These are phyloP conservation scores for Mamestra brassicae DNA, from an alignment of 2,888 invertebrate species.

Conservation along the genomic window DNA sequence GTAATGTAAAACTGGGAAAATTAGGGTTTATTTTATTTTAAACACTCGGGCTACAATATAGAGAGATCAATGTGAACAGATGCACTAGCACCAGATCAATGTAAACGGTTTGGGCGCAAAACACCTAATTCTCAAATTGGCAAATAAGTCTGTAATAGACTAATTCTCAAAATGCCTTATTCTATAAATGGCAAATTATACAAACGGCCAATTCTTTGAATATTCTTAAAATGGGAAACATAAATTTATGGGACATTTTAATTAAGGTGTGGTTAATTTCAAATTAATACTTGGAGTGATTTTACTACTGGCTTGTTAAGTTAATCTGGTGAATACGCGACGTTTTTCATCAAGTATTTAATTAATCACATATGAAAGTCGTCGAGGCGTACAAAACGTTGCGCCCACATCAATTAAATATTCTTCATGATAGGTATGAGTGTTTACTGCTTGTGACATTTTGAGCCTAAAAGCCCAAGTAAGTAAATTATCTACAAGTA, in stretches of 20 bases:
- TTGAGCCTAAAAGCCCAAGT: constrained; percentile 51
- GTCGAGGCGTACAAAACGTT: neutral
- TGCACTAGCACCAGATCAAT: too few relatives aligned
- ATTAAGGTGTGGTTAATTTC: neutral
- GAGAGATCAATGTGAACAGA: too few relatives aligned
- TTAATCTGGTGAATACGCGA: neutral
- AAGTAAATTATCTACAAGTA: constrained; percentile 46
- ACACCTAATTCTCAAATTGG: too few relatives aligned
- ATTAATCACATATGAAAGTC: neutral
- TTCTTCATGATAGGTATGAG: neutral
- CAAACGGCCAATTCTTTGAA: too few relatives aligned
- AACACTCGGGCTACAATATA: too few relatives aligned
- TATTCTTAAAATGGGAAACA: neutral
- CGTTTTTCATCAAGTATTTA: neutral
- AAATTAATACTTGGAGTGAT: neutral
- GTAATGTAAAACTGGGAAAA: too few relatives aligned
- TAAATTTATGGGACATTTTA: too few relatives aligned
- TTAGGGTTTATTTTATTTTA: too few relatives aligned
- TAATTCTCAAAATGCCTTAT: too few relatives aligned
- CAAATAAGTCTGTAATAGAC: too few relatives aligned
- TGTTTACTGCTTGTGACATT: constrained; percentile 6
- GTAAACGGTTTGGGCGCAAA: too few relatives aligned
- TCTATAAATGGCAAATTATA: too few relatives aligned
- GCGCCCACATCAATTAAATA: constrained; percentile 14
- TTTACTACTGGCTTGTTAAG: neutral